Evolutionary conservation across 2,113 vertebrate genomes (phyloP), one percentile per base, ranked within the genome.

Genomic region (Alaudala cheleensis): DNA sequence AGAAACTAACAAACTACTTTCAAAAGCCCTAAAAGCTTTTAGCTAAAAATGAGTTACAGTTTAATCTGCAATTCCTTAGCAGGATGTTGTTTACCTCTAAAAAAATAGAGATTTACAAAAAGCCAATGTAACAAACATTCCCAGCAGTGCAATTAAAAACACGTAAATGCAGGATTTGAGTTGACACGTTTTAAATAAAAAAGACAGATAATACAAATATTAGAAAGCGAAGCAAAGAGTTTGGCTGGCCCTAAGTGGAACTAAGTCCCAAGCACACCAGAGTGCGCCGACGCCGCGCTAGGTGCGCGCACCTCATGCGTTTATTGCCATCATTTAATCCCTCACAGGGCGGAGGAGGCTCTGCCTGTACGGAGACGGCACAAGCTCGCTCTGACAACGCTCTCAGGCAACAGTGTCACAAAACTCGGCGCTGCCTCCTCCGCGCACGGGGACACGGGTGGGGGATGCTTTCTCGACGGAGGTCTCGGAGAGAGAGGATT

Each of bases 231-330:
- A 60, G 57, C 26, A 23, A 44, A 56, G 60, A 56, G 24, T 57
- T 51, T 31, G 69, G 39, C 19, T 54, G 47, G 49, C 44, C 54
- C 42, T 39, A 47, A 13, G 19, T 17, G 42, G 28, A 57, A 20
- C 8, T 0, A 64, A 65, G 37, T n/a, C n/a, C 51, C 7, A 1
- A 58, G 4, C 24, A 13, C 19, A 34, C 1, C 62, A 20, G 40
- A 37, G 50, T 3, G 3, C 8, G 0, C 58, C 1, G 10, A 72
- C 8, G 26, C 56, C 12, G 2, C 0, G 53, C 21, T 15, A 9
- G 39, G 69, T 37, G 39, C 14, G 2, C 7, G 54, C 79, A 42
- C 57, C n/a, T 44, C 62, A 6, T 28, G 8, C 58, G 2, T 72
- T 87, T 57, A 69, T 11, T 29, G 64, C 67, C 79, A 42, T 29